Evolutionary conservation across 2,888 invertebrate species (phyloP).

Genomic region (Dyspetes luteomarginatus): DNA sequence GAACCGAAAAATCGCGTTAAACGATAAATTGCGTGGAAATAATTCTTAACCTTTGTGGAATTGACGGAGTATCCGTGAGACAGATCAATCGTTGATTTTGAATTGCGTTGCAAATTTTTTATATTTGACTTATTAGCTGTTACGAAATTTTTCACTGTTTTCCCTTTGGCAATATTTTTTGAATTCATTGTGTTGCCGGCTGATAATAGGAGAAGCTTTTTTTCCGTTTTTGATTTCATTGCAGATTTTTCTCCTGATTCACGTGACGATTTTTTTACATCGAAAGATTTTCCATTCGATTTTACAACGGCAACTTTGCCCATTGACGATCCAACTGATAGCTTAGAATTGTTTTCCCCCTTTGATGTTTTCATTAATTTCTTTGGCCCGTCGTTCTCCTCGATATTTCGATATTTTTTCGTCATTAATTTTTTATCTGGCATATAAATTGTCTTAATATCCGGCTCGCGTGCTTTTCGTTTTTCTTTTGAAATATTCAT

Average conservation of each 20-base stretch:
- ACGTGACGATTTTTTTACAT: not conserved
- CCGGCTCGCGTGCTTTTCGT: conserved; percentile 63
- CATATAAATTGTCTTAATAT: conserved; percentile 68
- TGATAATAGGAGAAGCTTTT: conserved; percentile 47
- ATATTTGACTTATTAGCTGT: conserved; percentile 65
- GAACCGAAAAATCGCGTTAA: not conserved
- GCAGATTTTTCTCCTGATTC: not conserved
- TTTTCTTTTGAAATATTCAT: conserved; percentile 69
- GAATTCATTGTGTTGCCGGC: conserved; percentile 29
- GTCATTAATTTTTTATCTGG: conserved; percentile 9
- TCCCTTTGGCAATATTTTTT: conserved; percentile 16
- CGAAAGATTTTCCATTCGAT: not conserved
- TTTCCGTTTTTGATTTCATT: not conserved
- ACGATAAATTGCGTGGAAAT: not conserved
- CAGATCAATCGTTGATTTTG: conserved; percentile 31
- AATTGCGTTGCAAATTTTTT: conserved; percentile 65
- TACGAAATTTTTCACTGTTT: conserved; percentile 65
- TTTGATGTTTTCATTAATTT: not conserved
- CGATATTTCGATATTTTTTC: conserved; percentile 3
- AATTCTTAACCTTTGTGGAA: conserved; percentile 28
- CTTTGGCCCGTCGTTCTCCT: not conserved
- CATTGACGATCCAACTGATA: not conserved
- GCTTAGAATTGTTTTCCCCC: not conserved
- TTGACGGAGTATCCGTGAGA: not conserved
- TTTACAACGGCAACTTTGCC: not conserved